phyloP scores from a whole-genome alignment of 2,888 invertebrate species.

The Coelinius sp. region DNA sequence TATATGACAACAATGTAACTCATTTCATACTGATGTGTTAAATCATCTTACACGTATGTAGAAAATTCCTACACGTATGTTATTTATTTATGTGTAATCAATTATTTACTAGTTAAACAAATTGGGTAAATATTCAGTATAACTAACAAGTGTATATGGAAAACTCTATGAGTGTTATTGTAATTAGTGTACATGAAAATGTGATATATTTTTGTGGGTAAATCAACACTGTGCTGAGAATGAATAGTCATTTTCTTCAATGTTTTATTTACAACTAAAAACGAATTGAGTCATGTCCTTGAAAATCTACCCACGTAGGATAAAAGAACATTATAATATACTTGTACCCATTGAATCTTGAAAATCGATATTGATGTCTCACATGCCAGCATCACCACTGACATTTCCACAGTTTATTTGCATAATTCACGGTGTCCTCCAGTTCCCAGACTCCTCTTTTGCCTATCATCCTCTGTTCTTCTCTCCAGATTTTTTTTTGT shows the following conservation, averaged over 20 bases:
- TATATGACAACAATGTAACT: too few species aligned
- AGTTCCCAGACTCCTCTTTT: constrained; percentile 33
- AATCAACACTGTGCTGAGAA: too few species aligned
- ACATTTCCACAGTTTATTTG: constrained; percentile 60
- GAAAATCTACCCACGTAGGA: not conserved
- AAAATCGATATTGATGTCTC: constrained; percentile 46
- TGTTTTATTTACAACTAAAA: not conserved
- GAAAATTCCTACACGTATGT: too few species aligned
- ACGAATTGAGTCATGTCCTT: not conserved
- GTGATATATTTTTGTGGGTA: too few species aligned
- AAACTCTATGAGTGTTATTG: too few species aligned
- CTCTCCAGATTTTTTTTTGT: constrained; percentile 1
- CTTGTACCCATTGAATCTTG: not conserved
- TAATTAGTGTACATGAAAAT: too few species aligned
- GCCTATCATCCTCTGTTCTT: not conserved
- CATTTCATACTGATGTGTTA: too few species aligned
- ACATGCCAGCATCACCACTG: constrained; percentile 48
- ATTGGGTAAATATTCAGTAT: too few species aligned
- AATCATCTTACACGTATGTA: too few species aligned
- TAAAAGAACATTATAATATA: not conserved
- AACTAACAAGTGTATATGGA: too few species aligned
- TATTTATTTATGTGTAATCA: too few species aligned
- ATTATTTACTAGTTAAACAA: too few species aligned
- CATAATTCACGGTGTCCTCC: constrained; percentile 57
- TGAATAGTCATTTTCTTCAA: not conserved